phyloP scores from a whole-genome alignment of 2,888 invertebrate species.

The Poecilus cupreus region DNA sequence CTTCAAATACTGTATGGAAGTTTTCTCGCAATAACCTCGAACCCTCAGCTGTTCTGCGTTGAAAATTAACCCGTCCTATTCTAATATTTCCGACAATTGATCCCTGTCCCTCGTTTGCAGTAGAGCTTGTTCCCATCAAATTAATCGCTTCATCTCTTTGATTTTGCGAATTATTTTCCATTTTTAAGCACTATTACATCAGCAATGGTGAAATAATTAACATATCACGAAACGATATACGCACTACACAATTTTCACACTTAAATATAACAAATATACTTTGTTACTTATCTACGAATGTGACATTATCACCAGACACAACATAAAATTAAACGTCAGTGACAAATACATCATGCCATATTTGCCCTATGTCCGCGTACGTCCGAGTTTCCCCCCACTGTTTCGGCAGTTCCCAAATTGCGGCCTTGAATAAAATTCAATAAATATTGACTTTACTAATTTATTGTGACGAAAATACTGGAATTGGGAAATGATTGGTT shows the following conservation, averaged over 20 bases:
- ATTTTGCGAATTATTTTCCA: slow-evolving; percentile 40
- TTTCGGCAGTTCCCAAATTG: slow-evolving; percentile 28
- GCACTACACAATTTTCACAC: not conserved
- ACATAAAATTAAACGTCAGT: slow-evolving; percentile 32
- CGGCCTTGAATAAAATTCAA: slow-evolving; percentile 19
- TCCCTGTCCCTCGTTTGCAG: slow-evolving; percentile 6
- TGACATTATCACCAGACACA: not conserved
- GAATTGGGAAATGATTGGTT: not conserved
- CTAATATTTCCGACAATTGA: slow-evolving; percentile 53
- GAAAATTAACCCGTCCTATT: slow-evolving; percentile 60
- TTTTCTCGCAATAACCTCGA: slow-evolving; percentile 69
- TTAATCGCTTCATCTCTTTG: slow-evolving; percentile 32
- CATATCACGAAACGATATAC: slow-evolving; percentile 19
- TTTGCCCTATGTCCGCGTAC: slow-evolving; percentile 21
- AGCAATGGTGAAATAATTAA: not conserved
- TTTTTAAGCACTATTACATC: slow-evolving; percentile 13
- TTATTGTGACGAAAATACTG: not conserved
- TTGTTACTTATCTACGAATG: not conserved
- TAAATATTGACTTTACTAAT: not conserved
- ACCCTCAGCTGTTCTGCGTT: slow-evolving; percentile 68
- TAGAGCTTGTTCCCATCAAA: slow-evolving; percentile 22
- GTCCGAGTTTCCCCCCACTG: not conserved
- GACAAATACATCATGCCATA: slow-evolving; percentile 40
- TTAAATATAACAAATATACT: not conserved
- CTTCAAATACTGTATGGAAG: slow-evolving; percentile 74